Conservation (phyloP, 2,797 vertebrate species). For the Acanthis flammea region DNA sequence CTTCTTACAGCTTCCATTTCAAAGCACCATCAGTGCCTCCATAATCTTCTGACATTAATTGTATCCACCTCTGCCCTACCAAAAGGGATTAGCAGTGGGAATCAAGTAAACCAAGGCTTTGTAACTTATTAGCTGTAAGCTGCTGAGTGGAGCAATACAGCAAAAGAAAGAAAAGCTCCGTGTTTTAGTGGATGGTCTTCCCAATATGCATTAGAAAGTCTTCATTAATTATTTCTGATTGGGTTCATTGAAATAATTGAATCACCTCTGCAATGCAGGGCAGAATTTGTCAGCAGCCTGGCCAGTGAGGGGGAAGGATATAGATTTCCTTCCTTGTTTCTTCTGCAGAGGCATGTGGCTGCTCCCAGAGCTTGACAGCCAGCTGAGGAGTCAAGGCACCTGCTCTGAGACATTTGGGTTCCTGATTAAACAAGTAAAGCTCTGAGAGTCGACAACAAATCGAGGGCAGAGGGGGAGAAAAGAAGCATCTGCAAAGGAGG, state of each 20-base stretch:
- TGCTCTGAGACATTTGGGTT: background rate
- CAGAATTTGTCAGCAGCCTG: conserved; percentile 27
- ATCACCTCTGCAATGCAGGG: background rate
- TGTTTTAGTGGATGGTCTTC: conserved; percentile 48
- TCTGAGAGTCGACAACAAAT: background rate
- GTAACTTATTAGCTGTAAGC: conserved; percentile 65
- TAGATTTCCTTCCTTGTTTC: background rate
- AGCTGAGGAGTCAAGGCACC: background rate
- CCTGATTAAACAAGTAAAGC: background rate
- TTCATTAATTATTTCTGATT: conserved; percentile 74
- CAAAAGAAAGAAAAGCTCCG: conserved; percentile 45
- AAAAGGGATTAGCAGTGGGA: background rate
- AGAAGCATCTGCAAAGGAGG: background rate
- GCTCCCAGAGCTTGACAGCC: background rate
- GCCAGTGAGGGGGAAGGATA: background rate
- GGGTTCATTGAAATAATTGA: conserved; percentile 54
- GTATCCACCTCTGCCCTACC: background rate
- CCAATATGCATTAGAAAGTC: conserved; percentile 67
- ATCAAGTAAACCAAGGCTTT: background rate
- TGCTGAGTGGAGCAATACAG: conserved; percentile 57
- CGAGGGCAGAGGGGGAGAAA: background rate
- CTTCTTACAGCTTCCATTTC: conserved; percentile 36
- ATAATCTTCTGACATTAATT: background rate
- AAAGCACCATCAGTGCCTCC: background rate
- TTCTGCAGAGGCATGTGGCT: background rate